Conservation (phyloP, 2,113 vertebrate species). For the Zeus faber region DNA sequence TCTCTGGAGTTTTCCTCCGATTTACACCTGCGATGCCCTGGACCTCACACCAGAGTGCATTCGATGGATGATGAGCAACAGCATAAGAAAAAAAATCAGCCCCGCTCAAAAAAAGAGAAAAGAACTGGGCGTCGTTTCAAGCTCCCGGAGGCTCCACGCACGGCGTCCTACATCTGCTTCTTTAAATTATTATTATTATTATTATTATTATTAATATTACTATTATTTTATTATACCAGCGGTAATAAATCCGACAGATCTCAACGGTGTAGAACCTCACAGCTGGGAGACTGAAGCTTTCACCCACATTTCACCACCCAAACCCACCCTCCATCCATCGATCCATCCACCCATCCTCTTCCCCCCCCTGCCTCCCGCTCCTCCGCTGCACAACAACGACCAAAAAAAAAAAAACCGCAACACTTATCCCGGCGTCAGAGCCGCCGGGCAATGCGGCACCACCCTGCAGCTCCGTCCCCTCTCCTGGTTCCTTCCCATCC, state of each 20-base stretch:
- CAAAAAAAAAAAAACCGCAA: slow-evolving; percentile 63
- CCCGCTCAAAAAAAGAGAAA: no score
- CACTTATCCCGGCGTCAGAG: slow-evolving; percentile 64
- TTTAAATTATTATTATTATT: background rate
- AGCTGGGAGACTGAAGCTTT: slow-evolving; percentile 40
- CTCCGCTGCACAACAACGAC: no score
- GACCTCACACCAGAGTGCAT: slow-evolving; percentile 54
- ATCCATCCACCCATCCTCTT: no score
- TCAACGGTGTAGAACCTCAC: slow-evolving; percentile 45
- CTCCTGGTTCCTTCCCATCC: background rate
- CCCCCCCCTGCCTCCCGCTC: no score
- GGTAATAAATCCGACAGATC: slow-evolving; percentile 52
- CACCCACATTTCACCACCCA: slow-evolving; percentile 50
- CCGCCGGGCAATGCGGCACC: slow-evolving; percentile 84
- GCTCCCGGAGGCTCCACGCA: no score
- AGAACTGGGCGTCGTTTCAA: no score
- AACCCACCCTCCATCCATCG: slow-evolving; percentile 30
- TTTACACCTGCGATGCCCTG: slow-evolving; percentile 64
- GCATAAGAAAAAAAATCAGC: no score
- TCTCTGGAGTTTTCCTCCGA: slow-evolving; percentile 30
- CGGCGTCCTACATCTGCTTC: no score
- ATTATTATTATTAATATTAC: background rate
- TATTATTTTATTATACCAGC: background rate
- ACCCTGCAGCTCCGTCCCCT: slow-evolving; percentile 75
- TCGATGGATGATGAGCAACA: no score